Base-by-base conservation (phyloP, 2,113 vertebrate genomes). In the Hoplias malabaricus region DNA sequence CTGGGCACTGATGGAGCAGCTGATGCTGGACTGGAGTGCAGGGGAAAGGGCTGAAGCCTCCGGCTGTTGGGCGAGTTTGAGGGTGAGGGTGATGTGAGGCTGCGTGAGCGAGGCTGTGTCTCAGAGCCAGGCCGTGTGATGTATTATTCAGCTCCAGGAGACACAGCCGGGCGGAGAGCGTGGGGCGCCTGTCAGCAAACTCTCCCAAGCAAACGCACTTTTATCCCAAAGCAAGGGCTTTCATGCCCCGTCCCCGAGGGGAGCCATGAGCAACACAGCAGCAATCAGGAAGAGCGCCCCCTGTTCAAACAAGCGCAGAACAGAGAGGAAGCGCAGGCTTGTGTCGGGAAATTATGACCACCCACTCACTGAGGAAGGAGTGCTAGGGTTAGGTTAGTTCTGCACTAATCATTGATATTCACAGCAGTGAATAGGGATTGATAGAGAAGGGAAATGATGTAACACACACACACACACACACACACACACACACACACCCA, bases 121-220 rank as follows among this genome's bases (percentile, higher is more conserved):
- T 25, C 36, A 57, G 38, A 38, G 36, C 27, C 63, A 42, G 65
- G 36, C 68, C 38, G 27, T 79, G 50, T 80, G 75, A 82, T 82
- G 80, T 82, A 80, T 82, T 68, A 84, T 80, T 80, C 71, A 81
- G 34, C 59, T 46, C 56, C 12, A 34, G 61, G 19, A 76, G 63
- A 46, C 25, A 42, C 40, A 56, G 65, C 11, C 34, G 6, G 31
- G 65, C 36, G 19, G 13, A 1, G 16, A 40, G 34, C 14, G 9
- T 31, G 12, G 16, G 54, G 40, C n/a, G 34, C 53, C 53, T 73
- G 38, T 42, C n/a, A 25, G 53, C 43, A 67, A 23, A 14, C 9
- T 31, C 46, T 40, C 62, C 62, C 2, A 27, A 5, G 33, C 59
- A 53, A 53, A 23, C 1, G 21, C 48, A 19, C n/a, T 53, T 53